A percentile compares a stretch with the other conserved stretches of the same genome.
Evolutionary conservation across 37 sponge, comb jelly and placozoan genomes (phyloP).

Genomic region (Aplysina aerophoba): DNA sequence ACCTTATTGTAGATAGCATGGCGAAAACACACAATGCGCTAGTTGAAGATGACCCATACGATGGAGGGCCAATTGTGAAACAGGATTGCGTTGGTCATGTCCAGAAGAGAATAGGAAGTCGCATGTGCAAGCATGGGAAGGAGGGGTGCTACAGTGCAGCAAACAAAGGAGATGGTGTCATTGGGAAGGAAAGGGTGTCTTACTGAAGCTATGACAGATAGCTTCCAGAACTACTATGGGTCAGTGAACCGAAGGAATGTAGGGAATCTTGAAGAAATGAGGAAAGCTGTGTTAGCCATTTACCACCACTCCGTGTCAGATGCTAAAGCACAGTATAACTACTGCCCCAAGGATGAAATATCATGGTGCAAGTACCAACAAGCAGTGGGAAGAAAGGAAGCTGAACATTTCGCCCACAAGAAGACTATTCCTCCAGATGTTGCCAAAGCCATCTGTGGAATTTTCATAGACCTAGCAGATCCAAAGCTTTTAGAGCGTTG

Average conservation of each 20-base stretch:
- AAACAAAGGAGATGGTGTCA: too few relatives aligned
- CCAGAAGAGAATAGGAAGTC: too few relatives aligned
- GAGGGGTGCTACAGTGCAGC: too few relatives aligned
- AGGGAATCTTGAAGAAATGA: conserved; percentile 10
- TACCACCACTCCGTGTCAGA: conserved; percentile 27
- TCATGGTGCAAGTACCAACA: conserved; percentile 44
- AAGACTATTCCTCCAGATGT: too few relatives aligned
- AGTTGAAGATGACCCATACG: background rate
- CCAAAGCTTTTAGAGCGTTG: too few relatives aligned
- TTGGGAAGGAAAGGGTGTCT: too few relatives aligned
- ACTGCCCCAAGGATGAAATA: conserved; percentile 16
- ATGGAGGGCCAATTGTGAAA: background rate
- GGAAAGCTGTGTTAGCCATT: conserved; percentile 21
- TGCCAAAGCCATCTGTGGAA: too few relatives aligned
- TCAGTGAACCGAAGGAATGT: conserved; percentile 19
- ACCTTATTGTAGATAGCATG: conserved; percentile 11
- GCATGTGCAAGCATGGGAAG: too few relatives aligned
- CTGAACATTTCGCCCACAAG: too few relatives aligned
- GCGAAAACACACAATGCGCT: conserved; percentile 19
- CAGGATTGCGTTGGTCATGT: conserved; percentile 27
- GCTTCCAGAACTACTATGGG: conserved; percentile 51
- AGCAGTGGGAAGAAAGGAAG: background rate
- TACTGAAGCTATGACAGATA: conserved; percentile 3
- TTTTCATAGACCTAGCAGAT: too few relatives aligned
- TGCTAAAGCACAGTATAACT: conserved; percentile 12